Conservation (phyloP, 2,888 invertebrate species). For the Barypeithes pellucidus region DNA sequence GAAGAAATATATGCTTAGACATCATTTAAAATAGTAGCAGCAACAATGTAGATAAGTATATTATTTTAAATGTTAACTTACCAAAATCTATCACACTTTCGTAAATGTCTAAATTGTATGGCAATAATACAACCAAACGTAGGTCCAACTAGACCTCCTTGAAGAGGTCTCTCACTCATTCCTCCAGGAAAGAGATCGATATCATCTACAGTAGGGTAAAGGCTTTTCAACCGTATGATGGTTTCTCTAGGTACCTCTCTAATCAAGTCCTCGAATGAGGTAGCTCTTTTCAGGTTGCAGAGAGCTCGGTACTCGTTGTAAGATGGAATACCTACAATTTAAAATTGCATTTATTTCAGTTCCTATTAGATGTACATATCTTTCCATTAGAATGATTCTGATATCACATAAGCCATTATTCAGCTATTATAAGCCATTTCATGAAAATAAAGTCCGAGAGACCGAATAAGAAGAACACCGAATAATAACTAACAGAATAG, state of each 20-base stretch:
- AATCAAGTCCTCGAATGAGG: conserved; percentile 88
- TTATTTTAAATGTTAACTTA: too few species aligned
- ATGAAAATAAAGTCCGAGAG: too few species aligned
- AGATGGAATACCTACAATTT: conserved; percentile 75
- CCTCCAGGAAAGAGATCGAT: conserved; percentile 97
- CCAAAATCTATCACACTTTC: conserved; percentile 97
- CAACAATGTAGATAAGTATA: too few species aligned
- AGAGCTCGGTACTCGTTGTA: conserved; percentile 93
- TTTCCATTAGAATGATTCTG: too few species aligned
- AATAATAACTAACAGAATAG: too few species aligned
- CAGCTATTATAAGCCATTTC: too few species aligned
- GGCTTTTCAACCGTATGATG: conserved; percentile 83
- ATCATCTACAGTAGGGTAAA: conserved; percentile 93
- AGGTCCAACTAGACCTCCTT: conserved; percentile 94
- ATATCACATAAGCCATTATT: too few species aligned
- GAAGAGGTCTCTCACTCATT: conserved; percentile 89
- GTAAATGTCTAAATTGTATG: conserved; percentile 91
- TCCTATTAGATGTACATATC: too few species aligned
- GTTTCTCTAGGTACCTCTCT: conserved; percentile 91
- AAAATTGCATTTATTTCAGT: not conserved
- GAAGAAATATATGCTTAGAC: not conserved
- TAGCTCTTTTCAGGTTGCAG: conserved; percentile 90
- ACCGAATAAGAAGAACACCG: too few species aligned
- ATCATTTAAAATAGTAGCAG: too few species aligned
- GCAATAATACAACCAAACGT: conserved; percentile 96